Evolutionary conservation across 2,113 vertebrate species (phyloP).

Genomic region (Rhea pennata): DNA sequence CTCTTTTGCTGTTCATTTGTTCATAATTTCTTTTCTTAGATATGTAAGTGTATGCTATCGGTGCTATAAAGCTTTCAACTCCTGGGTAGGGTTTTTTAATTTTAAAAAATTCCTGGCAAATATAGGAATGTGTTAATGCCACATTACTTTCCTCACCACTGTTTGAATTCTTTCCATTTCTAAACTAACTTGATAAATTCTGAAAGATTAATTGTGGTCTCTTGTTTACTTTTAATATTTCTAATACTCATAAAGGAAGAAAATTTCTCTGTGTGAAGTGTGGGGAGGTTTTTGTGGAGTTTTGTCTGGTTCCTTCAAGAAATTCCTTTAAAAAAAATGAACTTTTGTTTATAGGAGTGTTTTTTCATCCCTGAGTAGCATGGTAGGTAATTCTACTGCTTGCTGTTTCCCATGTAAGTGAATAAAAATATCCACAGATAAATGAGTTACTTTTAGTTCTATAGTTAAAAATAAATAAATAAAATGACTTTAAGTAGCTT

Average conservation of each 20-base stretch:
- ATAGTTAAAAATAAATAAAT: background rate
- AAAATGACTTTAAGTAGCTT: background rate
- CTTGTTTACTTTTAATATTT: background rate
- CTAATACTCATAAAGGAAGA: background rate
- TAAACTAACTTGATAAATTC: background rate
- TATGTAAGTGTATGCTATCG: background rate
- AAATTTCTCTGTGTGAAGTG: background rate
- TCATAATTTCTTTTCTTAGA: background rate
- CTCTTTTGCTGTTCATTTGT: background rate
- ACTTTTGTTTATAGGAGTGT: background rate
- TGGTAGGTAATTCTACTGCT: background rate
- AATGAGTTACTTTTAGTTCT: background rate
- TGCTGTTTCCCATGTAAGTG: background rate
- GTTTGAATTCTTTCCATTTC: background rate
- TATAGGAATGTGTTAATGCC: background rate
- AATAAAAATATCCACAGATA: background rate
- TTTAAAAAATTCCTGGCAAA: background rate
- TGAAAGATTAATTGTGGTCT: background rate
- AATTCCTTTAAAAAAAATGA: background rate
- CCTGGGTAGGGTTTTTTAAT: background rate
- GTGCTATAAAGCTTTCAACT: background rate
- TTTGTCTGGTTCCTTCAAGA: background rate
- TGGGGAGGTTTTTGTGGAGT: background rate
- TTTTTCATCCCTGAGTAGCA: background rate
- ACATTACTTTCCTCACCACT: background rate